phyloP scores from a whole-genome alignment of 2,113 vertebrate species.

The Gopherus evgoodei region DNA sequence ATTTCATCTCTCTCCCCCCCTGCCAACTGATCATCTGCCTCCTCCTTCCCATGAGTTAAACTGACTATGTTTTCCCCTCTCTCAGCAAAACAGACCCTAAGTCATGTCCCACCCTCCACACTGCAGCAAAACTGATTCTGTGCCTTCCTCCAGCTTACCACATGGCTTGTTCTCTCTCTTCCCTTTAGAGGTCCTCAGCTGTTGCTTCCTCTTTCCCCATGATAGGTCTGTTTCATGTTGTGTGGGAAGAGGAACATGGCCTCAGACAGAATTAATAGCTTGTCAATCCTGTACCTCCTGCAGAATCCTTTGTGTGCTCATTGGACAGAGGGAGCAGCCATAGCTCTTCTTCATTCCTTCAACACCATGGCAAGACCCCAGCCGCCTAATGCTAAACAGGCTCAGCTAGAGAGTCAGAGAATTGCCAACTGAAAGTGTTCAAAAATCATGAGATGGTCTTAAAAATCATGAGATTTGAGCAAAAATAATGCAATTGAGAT shows the following conservation, averaged over 20 bases:
- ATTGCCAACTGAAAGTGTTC: not conserved
- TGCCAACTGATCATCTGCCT: not conserved
- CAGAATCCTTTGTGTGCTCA: not conserved
- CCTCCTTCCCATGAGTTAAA: not conserved
- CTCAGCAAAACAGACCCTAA: not conserved
- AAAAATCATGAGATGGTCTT: not conserved
- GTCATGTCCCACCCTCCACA: not conserved
- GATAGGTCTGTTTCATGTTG: not conserved
- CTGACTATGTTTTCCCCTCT: not conserved
- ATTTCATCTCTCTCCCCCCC: not conserved
- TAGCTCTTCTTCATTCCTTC: not conserved
- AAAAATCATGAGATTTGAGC: accelerated
- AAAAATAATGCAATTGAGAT: too few species aligned
- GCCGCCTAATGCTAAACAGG: accelerated
- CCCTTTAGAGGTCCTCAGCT: not conserved
- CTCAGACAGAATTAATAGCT: not conserved
- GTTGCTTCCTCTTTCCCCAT: not conserved
- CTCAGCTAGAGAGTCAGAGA: accelerated
- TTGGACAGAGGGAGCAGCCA: not conserved
- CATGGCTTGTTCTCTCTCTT: not conserved
- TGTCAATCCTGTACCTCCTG: not conserved
- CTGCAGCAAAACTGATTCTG: not conserved
- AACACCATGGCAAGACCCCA: accelerated
- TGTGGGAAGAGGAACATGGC: not conserved
- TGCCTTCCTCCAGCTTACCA: not conserved